Evolutionary conservation across 2,113 vertebrate species (phyloP).

Genomic region (Pionites leucogaster): DNA sequence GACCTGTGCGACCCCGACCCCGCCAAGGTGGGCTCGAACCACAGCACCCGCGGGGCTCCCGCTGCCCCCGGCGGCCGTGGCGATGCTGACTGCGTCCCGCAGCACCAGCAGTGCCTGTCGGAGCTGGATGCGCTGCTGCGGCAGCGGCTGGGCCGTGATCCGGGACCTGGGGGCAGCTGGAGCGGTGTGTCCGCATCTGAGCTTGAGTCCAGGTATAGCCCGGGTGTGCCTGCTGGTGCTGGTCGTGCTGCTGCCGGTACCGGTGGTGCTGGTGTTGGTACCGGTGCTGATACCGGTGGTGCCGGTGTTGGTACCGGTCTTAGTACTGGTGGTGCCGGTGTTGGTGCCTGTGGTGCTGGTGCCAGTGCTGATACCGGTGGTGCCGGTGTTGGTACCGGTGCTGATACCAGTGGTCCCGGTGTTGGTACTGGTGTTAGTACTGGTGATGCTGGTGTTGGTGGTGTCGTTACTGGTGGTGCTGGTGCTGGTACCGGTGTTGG

Average conservation of each 20-base stretch:
- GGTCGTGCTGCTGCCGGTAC: no score
- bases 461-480: rapidly evolving
- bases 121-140: constrained; percentile 74
- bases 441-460: rapidly evolving
- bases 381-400: no score
- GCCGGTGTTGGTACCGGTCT: no score
- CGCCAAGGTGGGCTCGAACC: constrained; percentile 77
- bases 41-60: rapidly evolving
- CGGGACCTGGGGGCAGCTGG: constrained; percentile 57
- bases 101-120: constrained; percentile 72
- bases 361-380: no score
- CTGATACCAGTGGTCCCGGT: no score
- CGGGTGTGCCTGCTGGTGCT: not conserved
- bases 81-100: not conserved
- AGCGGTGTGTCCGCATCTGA: constrained; percentile 79
- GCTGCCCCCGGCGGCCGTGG: rapidly evolving
- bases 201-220: constrained; percentile 86
- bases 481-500: not conserved
- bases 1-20: constrained; percentile 90
- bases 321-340: no score
- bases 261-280: not conserved
- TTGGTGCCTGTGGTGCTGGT: no score
- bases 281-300: not conserved
- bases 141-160: constrained; percentile 67
- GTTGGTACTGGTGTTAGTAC: no score